Percentiles rank a stretch among this genome's conserved stretches.
Conservation (phyloP, 2,797 vertebrate species). For the Austrolebias charrua region DNA sequence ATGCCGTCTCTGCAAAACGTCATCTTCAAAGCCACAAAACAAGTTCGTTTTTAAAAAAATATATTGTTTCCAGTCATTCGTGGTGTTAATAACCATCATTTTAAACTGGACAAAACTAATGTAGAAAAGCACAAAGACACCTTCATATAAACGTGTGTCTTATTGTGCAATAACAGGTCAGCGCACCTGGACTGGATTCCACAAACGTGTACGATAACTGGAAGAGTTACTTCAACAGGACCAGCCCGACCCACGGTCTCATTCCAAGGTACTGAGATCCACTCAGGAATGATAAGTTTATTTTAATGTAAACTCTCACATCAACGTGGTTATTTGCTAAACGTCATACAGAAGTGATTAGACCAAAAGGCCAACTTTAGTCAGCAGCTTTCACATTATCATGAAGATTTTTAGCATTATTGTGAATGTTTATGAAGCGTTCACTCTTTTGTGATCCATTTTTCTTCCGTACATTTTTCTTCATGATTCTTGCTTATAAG, state of each 20-base stretch:
- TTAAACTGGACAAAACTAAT: not conserved
- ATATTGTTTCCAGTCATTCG: not conserved
- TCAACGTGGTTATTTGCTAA: not conserved
- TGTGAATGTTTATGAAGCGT: too few species aligned
- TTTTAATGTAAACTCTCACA: too few species aligned
- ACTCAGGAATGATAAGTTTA: too few species aligned
- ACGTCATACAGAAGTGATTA: too few species aligned
- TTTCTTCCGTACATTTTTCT: too few species aligned
- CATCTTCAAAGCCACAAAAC: conserved; percentile 84
- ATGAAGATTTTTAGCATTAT: too few species aligned
- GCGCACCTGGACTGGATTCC: conserved; percentile 69
- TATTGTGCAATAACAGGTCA: conserved; percentile 70
- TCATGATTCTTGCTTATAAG: too few species aligned
- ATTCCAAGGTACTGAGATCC: conserved; percentile 79
- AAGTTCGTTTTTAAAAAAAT: conserved; percentile 78
- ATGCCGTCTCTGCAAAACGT: conserved; percentile 84
- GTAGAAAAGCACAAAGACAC: too few species aligned
- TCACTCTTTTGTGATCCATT: too few species aligned
- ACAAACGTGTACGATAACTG: conserved; percentile 86
- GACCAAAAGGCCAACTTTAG: too few species aligned
- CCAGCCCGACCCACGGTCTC: conserved; percentile 70
- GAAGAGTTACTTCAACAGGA: conserved; percentile 81
- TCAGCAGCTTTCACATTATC: too few species aligned
- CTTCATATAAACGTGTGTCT: not conserved
- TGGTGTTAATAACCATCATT: not conserved